A percentile compares a stretch with the other conserved stretches of the same genome.
Evolutionary conservation across 2,113 vertebrate genomes (phyloP).

Genomic region (Zosterops pallidus): DNA sequence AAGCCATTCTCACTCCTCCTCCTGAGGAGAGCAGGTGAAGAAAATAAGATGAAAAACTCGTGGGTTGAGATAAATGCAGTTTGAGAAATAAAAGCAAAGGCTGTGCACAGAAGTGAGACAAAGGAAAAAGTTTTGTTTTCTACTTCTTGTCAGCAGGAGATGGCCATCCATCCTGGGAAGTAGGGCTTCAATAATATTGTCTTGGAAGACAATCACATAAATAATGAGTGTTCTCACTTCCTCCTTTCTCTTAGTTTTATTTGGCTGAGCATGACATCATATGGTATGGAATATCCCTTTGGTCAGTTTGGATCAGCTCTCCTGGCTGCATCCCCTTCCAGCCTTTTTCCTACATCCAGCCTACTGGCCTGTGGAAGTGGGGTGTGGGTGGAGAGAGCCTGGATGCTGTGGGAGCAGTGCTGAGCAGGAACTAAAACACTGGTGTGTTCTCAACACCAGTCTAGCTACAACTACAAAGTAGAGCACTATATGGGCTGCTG

Average conservation of each 20-base stretch:
- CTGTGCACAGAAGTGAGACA: neutral
- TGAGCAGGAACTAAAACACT: neutral
- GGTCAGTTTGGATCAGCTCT: neutral
- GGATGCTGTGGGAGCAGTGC: neutral
- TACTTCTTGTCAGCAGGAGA: fast-evolving
- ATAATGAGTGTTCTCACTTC: neutral
- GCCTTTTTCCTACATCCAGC: neutral
- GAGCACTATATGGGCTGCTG: neutral
- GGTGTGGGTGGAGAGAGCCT: neutral
- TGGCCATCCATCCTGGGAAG: neutral
- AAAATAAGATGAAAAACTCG: fast-evolving
- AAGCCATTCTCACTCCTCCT: neutral
- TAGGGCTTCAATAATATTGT: neutral
- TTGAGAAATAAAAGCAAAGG: neutral
- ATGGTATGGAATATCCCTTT: neutral
- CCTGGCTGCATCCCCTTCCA: neutral
- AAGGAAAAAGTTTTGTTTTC: neutral
- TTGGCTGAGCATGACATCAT: neutral
- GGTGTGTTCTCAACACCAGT: neutral
- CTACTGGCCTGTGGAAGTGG: neutral
- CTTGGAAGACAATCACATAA: neutral
- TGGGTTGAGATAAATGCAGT: neutral
- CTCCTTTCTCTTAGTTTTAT: neutral
- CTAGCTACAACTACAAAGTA: neutral
- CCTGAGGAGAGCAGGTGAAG: neutral